Evolutionary conservation across 2,113 vertebrate genomes (phyloP).

Genomic region (Rhea pennata): DNA sequence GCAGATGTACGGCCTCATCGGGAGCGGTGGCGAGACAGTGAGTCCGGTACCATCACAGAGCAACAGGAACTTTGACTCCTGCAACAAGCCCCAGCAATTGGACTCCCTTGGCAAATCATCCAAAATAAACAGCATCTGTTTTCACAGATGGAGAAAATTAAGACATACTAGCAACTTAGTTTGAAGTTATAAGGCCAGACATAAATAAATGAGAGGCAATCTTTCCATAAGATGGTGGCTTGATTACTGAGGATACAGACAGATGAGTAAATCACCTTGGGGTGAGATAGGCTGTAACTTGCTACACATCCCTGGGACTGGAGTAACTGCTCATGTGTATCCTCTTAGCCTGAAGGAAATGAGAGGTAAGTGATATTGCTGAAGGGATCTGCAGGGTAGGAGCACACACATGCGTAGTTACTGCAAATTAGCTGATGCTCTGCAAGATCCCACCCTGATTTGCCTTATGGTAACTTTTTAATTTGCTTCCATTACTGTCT

Average conservation of each 20-base stretch:
- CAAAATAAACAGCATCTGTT: conserved; percentile 73
- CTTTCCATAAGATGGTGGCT: conserved; percentile 62
- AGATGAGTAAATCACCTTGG: conserved; percentile 67
- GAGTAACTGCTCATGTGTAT: conserved; percentile 24
- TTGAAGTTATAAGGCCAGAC: conserved; percentile 68
- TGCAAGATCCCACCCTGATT: conserved; percentile 41
- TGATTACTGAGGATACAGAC: conserved; percentile 59
- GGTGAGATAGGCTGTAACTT: conserved; percentile 66
- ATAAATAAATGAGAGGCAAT: conserved; percentile 68
- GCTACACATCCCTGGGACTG: background rate
- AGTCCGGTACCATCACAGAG: background rate
- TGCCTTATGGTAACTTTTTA: conserved; percentile 36
- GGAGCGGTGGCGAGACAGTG: background rate
- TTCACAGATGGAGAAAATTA: conserved; percentile 72
- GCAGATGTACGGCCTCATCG: background rate
- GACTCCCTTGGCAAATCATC: conserved; percentile 65
- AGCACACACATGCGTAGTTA: conserved; percentile 1
- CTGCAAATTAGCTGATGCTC: conserved; percentile 41
- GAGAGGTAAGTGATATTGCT: background rate
- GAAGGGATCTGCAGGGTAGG: conserved; percentile 17
- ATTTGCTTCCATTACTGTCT: conserved; percentile 27
- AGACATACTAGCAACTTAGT: conserved; percentile 58
- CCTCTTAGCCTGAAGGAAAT: conserved; percentile 7
- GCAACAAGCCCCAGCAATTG: conserved; percentile 44
- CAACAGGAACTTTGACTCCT: conserved; percentile 31